A percentile compares a stretch with the other conserved stretches of the same genome.
These are phyloP conservation scores for Palythoa grandis DNA, from an alignment of 92 coral and sea anemone species.

Conservation along the genomic window DNA sequence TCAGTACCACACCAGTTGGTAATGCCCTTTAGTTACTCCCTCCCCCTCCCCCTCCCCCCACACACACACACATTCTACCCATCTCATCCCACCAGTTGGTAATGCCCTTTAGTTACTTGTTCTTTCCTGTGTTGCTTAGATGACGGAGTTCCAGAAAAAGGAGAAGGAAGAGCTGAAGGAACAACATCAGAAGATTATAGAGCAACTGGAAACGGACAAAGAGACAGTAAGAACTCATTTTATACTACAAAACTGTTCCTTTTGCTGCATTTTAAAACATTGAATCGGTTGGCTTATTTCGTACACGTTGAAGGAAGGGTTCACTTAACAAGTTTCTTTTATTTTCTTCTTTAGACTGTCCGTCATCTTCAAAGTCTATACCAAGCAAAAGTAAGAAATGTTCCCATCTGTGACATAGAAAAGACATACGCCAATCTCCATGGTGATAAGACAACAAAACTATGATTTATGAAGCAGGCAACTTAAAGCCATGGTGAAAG, in stretches of 20 bases:
- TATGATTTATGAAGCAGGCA: conserved; percentile 17
- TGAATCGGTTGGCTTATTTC: too few species aligned
- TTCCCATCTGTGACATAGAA: conserved; percentile 79
- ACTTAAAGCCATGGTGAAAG: too few species aligned
- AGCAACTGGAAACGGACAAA: conserved; percentile 70
- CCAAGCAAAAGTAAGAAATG: conserved; percentile 68
- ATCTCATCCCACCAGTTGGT: too few species aligned
- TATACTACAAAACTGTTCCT: not conserved
- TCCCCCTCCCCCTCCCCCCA: too few species aligned
- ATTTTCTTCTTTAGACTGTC: conserved; percentile 53
- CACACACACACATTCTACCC: too few species aligned
- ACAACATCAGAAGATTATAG: conserved; percentile 81
- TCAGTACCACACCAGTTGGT: too few species aligned
- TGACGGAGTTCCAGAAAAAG: conserved; percentile 91
- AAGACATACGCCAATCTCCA: conserved; percentile 72
- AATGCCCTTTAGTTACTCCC: too few species aligned
- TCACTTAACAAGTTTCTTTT: not conserved
- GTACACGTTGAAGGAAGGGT: not conserved
- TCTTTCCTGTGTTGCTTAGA: conserved; percentile 49
- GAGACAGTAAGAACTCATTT: conserved; percentile 64
- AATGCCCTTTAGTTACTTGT: not conserved
- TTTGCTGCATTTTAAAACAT: not conserved
- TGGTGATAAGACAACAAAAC: conserved; percentile 86
- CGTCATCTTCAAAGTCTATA: conserved; percentile 68
- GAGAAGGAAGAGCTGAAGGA: conserved; percentile 79